Conservation (phyloP, 92 coral and sea anemone genomes). For the Virgularia gustaviana region DNA sequence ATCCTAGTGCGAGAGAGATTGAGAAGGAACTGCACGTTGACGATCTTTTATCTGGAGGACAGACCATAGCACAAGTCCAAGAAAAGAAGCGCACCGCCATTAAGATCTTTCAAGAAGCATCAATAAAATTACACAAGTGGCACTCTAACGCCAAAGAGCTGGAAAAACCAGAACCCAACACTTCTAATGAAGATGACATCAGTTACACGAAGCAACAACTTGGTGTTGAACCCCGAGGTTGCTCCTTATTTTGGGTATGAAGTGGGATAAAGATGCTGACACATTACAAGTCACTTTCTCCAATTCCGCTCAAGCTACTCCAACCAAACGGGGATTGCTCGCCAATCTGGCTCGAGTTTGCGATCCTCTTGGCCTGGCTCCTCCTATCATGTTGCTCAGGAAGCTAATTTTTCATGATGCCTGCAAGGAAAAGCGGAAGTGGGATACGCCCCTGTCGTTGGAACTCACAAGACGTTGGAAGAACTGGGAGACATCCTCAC, state of each 20-base stretch:
- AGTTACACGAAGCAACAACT: background rate
- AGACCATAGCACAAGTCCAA: background rate
- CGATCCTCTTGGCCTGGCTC: conserved; percentile 15
- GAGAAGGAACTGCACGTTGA: background rate
- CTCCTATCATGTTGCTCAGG: background rate
- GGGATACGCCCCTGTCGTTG: conserved; percentile 26
- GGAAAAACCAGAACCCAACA: background rate
- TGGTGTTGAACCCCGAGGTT: background rate
- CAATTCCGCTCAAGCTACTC: background rate
- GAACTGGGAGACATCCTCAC: conserved; percentile 23
- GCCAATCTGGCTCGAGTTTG: conserved; percentile 1
- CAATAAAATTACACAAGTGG: too few relatives aligned
- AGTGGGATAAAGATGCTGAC: background rate
- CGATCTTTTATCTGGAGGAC: background rate
- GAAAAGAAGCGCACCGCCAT: background rate
- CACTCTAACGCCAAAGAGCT: background rate
- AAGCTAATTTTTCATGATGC: conserved; percentile 1
- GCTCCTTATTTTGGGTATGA: background rate
- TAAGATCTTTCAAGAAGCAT: background rate
- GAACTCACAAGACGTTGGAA: conserved; percentile 4
- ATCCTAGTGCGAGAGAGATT: background rate
- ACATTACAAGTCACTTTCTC: background rate
- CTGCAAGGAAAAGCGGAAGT: background rate
- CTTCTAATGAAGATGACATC: background rate
- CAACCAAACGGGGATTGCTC: background rate